Conservation (phyloP, 2,797 vertebrate genomes). For the Sciaenops ocellatus region DNA sequence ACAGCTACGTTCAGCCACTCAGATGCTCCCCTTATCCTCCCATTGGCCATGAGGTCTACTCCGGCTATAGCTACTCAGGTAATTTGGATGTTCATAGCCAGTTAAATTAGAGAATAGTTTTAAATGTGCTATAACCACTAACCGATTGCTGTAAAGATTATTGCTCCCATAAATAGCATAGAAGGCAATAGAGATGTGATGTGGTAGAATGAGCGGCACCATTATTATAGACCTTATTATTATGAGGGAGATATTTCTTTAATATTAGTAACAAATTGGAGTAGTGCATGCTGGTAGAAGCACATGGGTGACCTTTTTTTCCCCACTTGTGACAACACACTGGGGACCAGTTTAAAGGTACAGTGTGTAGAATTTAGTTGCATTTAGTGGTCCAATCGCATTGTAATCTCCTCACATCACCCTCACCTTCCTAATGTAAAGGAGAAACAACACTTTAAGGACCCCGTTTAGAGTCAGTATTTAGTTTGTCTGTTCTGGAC, state of each 20-base stretch:
- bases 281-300: background rate
- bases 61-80: conserved; percentile 80
- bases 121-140: conserved; percentile 43
- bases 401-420: too few relatives aligned
- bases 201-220: background rate
- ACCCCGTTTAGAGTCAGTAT: too few relatives aligned
- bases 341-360: background rate
- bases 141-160: conserved; percentile 59
- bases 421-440: too few relatives aligned
- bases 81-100: conserved; percentile 55
- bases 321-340: background rate
- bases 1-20: conserved; percentile 91
- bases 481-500: too few relatives aligned
- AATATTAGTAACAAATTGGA: conserved; percentile 15
- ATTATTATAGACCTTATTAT: conserved; percentile 22
- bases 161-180: conserved; percentile 56
- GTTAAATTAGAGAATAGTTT: conserved; percentile 54
- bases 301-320: background rate
- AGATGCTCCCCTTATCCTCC: conserved; percentile 80
- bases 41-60: conserved; percentile 72
- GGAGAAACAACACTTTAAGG: too few relatives aligned
- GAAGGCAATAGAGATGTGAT: conserved; percentile 38
- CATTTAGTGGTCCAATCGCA: too few relatives aligned
- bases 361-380: too few relatives aligned
- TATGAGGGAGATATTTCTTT: conserved; percentile 10